These are phyloP conservation scores for Ditylenchus dipsaci DNA, from an alignment of 1,140 invertebrate genomes.

Conservation along the genomic window DNA sequence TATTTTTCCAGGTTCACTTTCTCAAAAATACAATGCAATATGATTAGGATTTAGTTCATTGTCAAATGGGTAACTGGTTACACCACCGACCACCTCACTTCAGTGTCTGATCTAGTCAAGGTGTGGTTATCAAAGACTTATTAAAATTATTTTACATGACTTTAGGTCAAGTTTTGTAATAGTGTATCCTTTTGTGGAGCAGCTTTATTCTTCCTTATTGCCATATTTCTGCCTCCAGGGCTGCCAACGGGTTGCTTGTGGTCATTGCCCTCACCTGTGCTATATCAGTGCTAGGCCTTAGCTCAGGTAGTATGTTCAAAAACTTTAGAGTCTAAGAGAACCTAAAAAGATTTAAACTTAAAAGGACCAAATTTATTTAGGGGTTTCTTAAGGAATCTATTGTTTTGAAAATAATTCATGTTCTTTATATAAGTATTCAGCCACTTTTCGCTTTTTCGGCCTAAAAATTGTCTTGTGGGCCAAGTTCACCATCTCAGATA, in stretches of 20 bases:
- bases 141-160: background rate
- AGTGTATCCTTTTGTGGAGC: constrained; percentile 10
- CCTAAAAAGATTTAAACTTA: too few species aligned
- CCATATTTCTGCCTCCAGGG: background rate
- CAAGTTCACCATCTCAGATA: too few species aligned
- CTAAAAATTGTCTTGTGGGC: too few species aligned
- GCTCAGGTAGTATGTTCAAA: too few species aligned
- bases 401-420: too few species aligned
- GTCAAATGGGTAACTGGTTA: constrained; percentile 20
- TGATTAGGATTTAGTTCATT: constrained; percentile 7
- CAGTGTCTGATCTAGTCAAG: constrained; percentile 2
- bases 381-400: too few species aligned
- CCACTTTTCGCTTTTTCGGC: too few species aligned
- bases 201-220: constrained; percentile 5
- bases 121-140: background rate
- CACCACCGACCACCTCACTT: constrained; percentile 13
- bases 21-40: background rate
- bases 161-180: constrained; percentile 13
- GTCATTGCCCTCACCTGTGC: constrained; percentile 9
- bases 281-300: background rate
- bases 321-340: too few species aligned
- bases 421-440: too few species aligned
- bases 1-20: constrained; percentile 9
- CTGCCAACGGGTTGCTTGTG: constrained; percentile 3
- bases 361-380: too few species aligned